These are phyloP conservation scores for Melanostoma mellinum DNA, from an alignment of 2,888 invertebrate species.

Conservation along the genomic window DNA sequence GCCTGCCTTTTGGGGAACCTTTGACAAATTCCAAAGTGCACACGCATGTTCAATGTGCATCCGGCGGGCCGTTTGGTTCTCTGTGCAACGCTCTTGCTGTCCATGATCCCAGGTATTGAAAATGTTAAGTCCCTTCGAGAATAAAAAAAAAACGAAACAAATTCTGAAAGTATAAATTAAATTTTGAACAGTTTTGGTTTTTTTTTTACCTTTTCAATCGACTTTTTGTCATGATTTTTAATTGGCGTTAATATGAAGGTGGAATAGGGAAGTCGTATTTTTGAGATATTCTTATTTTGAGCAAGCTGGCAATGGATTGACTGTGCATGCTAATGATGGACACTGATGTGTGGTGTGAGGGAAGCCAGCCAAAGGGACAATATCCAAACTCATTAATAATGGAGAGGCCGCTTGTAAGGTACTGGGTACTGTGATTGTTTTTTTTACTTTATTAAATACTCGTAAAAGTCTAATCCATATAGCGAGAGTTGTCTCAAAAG, in stretches of 20 bases:
- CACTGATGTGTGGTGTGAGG: no score
- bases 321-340: constrained; percentile 55
- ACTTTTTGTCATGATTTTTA: constrained; percentile 71
- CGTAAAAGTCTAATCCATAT: no score
- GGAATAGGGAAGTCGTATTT: constrained; percentile 65
- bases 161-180: constrained; percentile 64
- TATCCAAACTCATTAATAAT: no score
- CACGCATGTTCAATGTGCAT: constrained; percentile 60
- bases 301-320: constrained; percentile 30
- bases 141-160: background rate
- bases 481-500: no score
- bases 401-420: no score
- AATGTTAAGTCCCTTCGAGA: constrained; percentile 1
- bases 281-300: constrained; percentile 57
- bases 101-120: background rate
- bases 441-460: no score
- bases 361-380: no score
- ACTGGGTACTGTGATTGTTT: no score
- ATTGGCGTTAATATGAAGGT: constrained; percentile 50
- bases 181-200: constrained; percentile 45
- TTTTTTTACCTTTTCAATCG: constrained; percentile 37
- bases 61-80: constrained; percentile 53
- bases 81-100: constrained; percentile 8
- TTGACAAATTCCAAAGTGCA: constrained; percentile 65
- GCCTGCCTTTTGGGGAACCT: constrained; percentile 42